Base-by-base conservation (phyloP, 1,140 invertebrate species). In the Delia radicum region DNA sequence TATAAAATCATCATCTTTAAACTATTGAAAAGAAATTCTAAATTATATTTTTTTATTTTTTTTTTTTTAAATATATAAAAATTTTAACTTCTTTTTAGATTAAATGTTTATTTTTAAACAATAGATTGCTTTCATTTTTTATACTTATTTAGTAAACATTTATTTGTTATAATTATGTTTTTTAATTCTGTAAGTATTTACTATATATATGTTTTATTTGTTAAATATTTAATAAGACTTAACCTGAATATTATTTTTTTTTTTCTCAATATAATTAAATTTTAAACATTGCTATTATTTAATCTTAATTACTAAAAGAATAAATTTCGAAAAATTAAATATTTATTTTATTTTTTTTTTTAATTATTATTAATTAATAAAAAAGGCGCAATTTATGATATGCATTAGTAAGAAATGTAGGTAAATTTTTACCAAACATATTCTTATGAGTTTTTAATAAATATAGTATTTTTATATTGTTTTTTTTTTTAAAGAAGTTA, bases 351-450 rank as follows among this genome's bases (percentile, higher is more conserved):
- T 74, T 77, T 77, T 76, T 37, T 74, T 29, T n/a, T n/a, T n/a
- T n/a, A n/a, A n/a, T n/a, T n/a, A n/a, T n/a, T n/a, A n/a, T 73
- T 61, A 63, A 8, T 63, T 62, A 62, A 62, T n/a, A 72, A 82
- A 79, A 83, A 85, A 85, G 83, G 83, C 83, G 83, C 83, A 81
- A 82, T 81, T 83, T 79, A 82, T 85, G 83, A 85, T 85, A 85
- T 85, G 83, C 83, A 85, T 85, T 85, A 82, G 82, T 84, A 73
- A 80, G 33, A 27, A 46, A 12, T 33, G n/a, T 28, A n/a, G 24
- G 24, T 67, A 42, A 13, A 42, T 5, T 5, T 27, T 27, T 8
- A 6, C 28, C 62, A 21, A 67, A 24, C 27, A 33, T 55, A 15
- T 48, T 2, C 46, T 55, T 55, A 55, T 15, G 15, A 55, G 46